Percentiles rank a stretch among this genome's conserved stretches.
Conservation (phyloP, 2,888 invertebrate species). For the Rhagonycha fulva region DNA sequence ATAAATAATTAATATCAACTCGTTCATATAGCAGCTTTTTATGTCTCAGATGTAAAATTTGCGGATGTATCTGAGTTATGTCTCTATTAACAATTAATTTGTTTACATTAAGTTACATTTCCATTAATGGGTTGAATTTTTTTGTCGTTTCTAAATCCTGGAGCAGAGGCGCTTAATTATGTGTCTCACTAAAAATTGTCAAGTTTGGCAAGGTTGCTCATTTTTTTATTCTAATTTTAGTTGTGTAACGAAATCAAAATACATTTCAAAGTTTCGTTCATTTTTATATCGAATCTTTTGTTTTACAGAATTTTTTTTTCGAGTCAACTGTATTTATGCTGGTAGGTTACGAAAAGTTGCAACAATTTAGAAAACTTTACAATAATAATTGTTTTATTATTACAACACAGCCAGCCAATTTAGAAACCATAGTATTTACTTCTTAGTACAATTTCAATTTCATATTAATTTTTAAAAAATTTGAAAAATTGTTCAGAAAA, state of each 20-base stretch:
- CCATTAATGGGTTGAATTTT: background rate
- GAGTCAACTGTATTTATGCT: background rate
- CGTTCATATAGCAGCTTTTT: background rate
- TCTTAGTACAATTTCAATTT: background rate
- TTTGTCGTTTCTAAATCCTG: background rate
- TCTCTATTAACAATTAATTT: background rate
- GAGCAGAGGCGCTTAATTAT: conserved; percentile 11
- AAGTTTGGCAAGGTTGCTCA: background rate
- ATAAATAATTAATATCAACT: background rate
- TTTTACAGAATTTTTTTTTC: background rate
- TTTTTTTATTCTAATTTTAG: background rate
- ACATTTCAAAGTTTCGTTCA: background rate
- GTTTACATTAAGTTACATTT: background rate
- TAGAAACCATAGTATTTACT: background rate
- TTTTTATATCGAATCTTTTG: background rate
- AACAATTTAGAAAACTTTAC: background rate
- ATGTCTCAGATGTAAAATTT: background rate
- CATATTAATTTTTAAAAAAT: background rate
- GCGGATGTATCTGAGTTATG: background rate
- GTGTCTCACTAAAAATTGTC: background rate
- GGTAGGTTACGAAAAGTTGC: background rate
- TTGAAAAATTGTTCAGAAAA: background rate
- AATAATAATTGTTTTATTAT: background rate
- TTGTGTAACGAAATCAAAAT: background rate
- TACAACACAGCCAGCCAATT: background rate